A percentile compares a stretch with the other conserved stretches of the same genome.
Evolutionary conservation across 2,888 invertebrate genomes (phyloP).

Genomic region (Apotomis turbidana): DNA sequence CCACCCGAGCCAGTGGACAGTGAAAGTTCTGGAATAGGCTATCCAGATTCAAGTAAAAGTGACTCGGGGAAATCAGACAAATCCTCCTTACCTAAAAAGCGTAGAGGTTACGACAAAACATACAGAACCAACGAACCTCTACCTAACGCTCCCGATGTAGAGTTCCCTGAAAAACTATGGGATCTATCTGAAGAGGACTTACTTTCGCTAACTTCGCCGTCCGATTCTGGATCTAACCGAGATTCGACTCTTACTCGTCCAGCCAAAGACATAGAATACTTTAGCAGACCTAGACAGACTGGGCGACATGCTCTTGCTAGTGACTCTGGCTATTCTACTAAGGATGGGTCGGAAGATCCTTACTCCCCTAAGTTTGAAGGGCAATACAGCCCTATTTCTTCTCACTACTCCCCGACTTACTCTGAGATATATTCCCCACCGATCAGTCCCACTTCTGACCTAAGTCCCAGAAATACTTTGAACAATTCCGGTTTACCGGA

Average conservation of each 20-base stretch:
- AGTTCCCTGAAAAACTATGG: constrained; percentile 92
- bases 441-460: constrained; percentile 74
- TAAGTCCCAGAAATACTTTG: constrained; percentile 71
- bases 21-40: constrained; percentile 80
- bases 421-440: constrained; percentile 81
- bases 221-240: constrained; percentile 84
- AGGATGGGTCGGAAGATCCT: constrained; percentile 75
- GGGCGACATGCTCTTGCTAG: constrained; percentile 83
- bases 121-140: constrained; percentile 94
- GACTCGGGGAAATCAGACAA: constrained; percentile 81
- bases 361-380: constrained; percentile 70
- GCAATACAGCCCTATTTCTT: constrained; percentile 76
- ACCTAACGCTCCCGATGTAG: constrained; percentile 87
- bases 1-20: constrained; percentile 70
- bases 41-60: constrained; percentile 79
- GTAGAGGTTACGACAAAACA: constrained; percentile 90
- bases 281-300: constrained; percentile 83
- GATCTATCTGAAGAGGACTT: constrained; percentile 88
- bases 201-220: constrained; percentile 78
- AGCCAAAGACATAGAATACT: constrained; percentile 85
- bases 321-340: constrained; percentile 78
- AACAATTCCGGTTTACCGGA: constrained; percentile 73
- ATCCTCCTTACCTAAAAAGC: constrained; percentile 83
- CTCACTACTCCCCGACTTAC: constrained; percentile 77
- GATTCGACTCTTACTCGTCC: constrained; percentile 83